phyloP scores from a whole-genome alignment of 30 jellyfish, hydroid and myxozoan genomes.

The Chironex yamaguchii region DNA sequence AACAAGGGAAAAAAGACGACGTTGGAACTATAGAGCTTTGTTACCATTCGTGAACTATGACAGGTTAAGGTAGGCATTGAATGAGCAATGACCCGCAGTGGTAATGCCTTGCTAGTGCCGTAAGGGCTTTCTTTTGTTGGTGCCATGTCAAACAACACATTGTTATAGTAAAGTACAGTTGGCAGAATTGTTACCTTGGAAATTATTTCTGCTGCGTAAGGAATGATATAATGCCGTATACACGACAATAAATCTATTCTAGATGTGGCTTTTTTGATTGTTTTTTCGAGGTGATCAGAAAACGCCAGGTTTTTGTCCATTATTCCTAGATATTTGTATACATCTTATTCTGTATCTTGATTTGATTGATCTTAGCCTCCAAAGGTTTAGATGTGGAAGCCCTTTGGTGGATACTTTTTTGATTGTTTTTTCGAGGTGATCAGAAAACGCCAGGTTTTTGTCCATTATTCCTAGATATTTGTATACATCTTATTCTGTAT shows the following conservation, averaged over 20 bases:
- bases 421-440: slow-evolving; percentile 61
- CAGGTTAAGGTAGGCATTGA: too few species aligned
- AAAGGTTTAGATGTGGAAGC: slow-evolving; percentile 46
- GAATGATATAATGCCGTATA: slow-evolving; percentile 57
- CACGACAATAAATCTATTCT: slow-evolving; percentile 56
- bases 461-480: slow-evolving; percentile 74
- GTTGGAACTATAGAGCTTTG: too few species aligned
- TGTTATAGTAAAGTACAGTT: slow-evolving; percentile 55
- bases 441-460: slow-evolving; percentile 61
- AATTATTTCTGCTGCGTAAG: slow-evolving; percentile 46
- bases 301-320: slow-evolving; percentile 72
- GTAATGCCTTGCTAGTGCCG: slow-evolving; percentile 16
- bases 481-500: slow-evolving; percentile 31
- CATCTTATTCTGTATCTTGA: slow-evolving; percentile 37
- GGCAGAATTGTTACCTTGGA: slow-evolving; percentile 35
- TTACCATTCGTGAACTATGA: too few species aligned
- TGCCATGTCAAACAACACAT: slow-evolving; percentile 11
- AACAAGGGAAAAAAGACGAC: too few species aligned
- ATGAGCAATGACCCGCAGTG: slow-evolving; percentile 22
- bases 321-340: slow-evolving; percentile 60
- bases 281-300: slow-evolving; percentile 59
- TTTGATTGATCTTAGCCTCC: slow-evolving; percentile 19
- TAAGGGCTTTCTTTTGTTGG: slow-evolving; percentile 30
- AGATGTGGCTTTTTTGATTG: slow-evolving; percentile 18
- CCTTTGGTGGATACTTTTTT: too few species aligned